Percentiles rank a stretch among this genome's conserved stretches.
Conservation (phyloP, 1,140 invertebrate genomes). For the Micrasema longulum region DNA sequence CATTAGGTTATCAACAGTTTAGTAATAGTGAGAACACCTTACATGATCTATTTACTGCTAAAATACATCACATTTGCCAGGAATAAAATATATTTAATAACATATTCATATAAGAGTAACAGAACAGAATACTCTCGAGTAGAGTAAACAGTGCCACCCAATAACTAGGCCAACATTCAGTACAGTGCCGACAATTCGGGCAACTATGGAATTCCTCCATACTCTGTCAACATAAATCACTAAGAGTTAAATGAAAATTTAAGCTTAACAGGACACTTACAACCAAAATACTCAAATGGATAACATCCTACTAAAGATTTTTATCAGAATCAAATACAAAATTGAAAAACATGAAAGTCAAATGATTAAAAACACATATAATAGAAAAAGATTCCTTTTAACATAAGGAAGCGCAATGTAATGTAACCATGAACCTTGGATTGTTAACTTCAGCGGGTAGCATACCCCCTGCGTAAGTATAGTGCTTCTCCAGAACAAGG, state of each 20-base stretch:
- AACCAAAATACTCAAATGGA: conserved; percentile 67
- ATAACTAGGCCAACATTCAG: conserved; percentile 18
- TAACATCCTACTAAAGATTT: conserved; percentile 70
- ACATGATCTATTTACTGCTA: conserved; percentile 77
- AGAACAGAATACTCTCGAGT: conserved; percentile 67
- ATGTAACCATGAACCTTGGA: conserved; percentile 60
- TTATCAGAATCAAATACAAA: conserved; percentile 68
- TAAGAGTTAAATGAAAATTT: conserved; percentile 66
- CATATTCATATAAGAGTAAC: conserved; percentile 79
- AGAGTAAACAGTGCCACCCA: conserved; percentile 49
- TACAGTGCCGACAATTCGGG: conserved; percentile 8
- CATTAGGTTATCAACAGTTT: conserved; percentile 64
- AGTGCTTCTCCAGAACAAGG: conserved; percentile 66
- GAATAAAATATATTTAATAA: conserved; percentile 84
- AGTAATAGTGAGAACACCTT: conserved; percentile 67
- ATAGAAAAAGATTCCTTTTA: conserved; percentile 62
- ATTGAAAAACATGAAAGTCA: conserved; percentile 70
- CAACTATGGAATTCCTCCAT: conserved; percentile 25
- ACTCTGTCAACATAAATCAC: conserved; percentile 62
- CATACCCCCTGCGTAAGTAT: conserved; percentile 65
- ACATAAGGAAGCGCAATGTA: conserved; percentile 58
- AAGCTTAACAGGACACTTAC: conserved; percentile 70
- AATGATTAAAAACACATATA: conserved; percentile 68
- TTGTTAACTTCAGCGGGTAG: too few species aligned
- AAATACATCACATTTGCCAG: conserved; percentile 85